A percentile compares a stretch with the other conserved stretches of the same genome.
phyloP scores from a whole-genome alignment of 2,797 vertebrate genomes.

The Diplodus puntazzo region DNA sequence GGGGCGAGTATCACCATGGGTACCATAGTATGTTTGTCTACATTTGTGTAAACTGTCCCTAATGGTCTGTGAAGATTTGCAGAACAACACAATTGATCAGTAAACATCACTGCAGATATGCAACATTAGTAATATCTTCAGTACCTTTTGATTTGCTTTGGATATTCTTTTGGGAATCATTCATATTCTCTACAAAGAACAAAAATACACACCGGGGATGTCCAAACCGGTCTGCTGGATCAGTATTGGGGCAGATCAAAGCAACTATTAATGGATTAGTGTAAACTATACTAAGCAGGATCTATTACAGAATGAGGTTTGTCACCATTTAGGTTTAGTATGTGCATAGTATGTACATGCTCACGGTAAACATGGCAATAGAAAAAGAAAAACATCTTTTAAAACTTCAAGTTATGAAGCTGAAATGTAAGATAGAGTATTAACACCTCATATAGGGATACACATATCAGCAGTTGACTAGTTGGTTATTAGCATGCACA shows the following conservation, averaged over 20 bases:
- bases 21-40: background rate
- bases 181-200: background rate
- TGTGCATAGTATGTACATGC: too few species aligned
- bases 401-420: background rate
- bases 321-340: background rate
- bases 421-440: background rate
- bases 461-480: background rate
- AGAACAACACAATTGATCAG: background rate
- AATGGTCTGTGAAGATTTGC: background rate
- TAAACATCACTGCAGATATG: background rate
- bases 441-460: too few species aligned
- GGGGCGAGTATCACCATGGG: slow-evolving; percentile 14
- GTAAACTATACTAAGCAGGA: too few species aligned
- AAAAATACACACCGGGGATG: background rate
- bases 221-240: background rate
- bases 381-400: background rate
- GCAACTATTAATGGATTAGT: slow-evolving; percentile 2
- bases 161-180: background rate
- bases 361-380: background rate
- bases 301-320: background rate
- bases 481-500: background rate
- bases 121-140: background rate
- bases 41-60: background rate
- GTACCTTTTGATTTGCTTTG: background rate
- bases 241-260: background rate